Conservation (phyloP, 2,113 vertebrate species). For the Lonchura striata region DNA sequence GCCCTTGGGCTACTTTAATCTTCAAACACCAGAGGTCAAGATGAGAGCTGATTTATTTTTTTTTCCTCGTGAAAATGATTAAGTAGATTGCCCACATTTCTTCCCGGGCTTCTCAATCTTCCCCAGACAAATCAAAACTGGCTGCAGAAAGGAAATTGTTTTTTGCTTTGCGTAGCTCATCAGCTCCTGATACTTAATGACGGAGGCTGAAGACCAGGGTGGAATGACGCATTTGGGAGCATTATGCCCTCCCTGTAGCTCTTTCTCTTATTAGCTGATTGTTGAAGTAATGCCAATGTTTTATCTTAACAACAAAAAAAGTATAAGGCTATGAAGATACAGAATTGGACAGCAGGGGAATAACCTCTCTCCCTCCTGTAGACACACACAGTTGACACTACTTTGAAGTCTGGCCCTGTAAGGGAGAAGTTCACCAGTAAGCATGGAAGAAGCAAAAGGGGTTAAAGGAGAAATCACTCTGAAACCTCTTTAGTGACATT, state of each 20-base stretch:
- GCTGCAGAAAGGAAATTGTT: not conserved
- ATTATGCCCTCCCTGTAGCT: not conserved
- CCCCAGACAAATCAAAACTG: not conserved
- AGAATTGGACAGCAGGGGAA: not conserved
- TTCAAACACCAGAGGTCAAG: not conserved
- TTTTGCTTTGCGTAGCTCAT: not conserved
- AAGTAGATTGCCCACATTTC: not conserved
- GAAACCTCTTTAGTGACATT: not conserved
- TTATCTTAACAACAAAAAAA: not conserved
- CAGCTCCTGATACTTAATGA: not conserved
- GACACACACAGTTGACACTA: not conserved
- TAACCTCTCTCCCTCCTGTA: not conserved
- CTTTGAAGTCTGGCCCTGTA: not conserved
- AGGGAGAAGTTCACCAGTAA: not conserved
- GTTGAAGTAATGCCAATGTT: not conserved
- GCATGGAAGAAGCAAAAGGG: not conserved
- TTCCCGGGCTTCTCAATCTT: not conserved
- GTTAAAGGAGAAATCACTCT: constrained; percentile 3
- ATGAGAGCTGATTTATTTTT: not conserved
- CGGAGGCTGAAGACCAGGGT: not conserved
- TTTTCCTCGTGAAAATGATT: not conserved
- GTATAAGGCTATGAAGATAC: not conserved
- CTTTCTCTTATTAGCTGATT: not conserved
- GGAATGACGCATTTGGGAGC: not conserved
- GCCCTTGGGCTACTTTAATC: not conserved